Evolutionary conservation across 2,113 vertebrate species (phyloP).

Genomic region (Pyrgilauda ruficollis): DNA sequence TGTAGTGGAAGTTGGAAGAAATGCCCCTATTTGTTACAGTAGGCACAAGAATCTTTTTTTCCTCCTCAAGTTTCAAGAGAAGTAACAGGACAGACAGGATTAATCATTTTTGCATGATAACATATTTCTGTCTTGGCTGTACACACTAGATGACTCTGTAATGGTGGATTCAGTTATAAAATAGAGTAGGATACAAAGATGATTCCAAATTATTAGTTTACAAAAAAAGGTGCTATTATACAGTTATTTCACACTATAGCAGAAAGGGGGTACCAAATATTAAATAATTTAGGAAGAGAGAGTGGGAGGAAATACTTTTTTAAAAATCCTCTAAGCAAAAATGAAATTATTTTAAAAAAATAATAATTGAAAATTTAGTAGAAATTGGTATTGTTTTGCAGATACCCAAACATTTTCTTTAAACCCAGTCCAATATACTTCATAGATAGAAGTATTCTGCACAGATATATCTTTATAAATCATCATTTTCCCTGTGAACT

Average conservation of each 20-base stretch:
- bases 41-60: background rate
- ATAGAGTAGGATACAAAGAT: background rate
- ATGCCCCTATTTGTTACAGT: background rate
- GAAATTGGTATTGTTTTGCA: background rate
- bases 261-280: background rate
- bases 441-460: background rate
- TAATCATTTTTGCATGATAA: slow-evolving; percentile 20
- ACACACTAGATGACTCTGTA: background rate
- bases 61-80: slow-evolving; percentile 19
- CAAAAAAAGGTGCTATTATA: background rate
- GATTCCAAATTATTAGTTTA: background rate
- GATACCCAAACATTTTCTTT: background rate
- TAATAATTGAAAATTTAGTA: background rate
- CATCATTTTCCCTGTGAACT: background rate
- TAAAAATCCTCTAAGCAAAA: background rate
- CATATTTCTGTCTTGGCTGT: background rate
- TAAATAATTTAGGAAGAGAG: background rate
- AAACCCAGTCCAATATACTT: background rate
- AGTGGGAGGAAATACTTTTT: background rate
- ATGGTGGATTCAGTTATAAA: background rate
- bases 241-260: background rate
- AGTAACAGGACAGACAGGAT: slow-evolving; percentile 4
- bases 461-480: background rate
- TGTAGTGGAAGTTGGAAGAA: slow-evolving; percentile 31
- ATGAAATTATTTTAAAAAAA: background rate